Evolutionary conservation across 2,113 vertebrate genomes (phyloP), one percentile per base, ranked within the genome.

Genomic region (Hipposideros armiger): DNA sequence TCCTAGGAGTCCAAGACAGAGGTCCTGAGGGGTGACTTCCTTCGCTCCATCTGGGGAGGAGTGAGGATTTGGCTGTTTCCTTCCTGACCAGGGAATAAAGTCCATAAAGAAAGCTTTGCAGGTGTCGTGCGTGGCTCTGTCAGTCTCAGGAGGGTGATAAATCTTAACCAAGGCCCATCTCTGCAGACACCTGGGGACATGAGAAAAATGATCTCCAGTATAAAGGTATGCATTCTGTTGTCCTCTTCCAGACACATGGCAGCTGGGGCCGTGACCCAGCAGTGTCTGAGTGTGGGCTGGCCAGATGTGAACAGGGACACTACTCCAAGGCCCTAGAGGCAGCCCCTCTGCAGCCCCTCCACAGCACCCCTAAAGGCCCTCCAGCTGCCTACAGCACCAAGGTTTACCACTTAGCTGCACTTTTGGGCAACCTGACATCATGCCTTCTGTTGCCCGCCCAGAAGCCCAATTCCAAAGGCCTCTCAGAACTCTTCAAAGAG

Each of bases 151-250:
- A 64, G 45, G 26, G 6, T 86, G 52, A 89, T 87, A 83, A 36
- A 96, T 93, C 91, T 91, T 70, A 69, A 74, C 67, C 45, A 42
- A 91, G 76, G 60, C 26, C 70, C 26, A 17, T 50, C 67, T 96
- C 73, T 62, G 67, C 67, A 83, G 69, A 95, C 80, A 66, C 56
- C 77, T 58, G 64, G 77, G 70, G 72, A 87, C 4, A 0, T 60
- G 56, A 92, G 73, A 45, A 83, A 91, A 96, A 91, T 89, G 62
- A 78, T 82, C 88, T 82, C 36, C 17, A 7, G 20, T 73, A 76
- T 28, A 60, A 84, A 52, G n/a, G 17, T 58, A 58, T 3, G 11
- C 45, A 14, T 30, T 81, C 80, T 85, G 9, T 56, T 77, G 52
- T 13, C 56, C 73, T 76, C 30, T 72, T 78, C 62, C 60, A 73